These are phyloP conservation scores for Drosophila longiperda DNA, from an alignment of 2,888 invertebrate species.

Conservation along the genomic window DNA sequence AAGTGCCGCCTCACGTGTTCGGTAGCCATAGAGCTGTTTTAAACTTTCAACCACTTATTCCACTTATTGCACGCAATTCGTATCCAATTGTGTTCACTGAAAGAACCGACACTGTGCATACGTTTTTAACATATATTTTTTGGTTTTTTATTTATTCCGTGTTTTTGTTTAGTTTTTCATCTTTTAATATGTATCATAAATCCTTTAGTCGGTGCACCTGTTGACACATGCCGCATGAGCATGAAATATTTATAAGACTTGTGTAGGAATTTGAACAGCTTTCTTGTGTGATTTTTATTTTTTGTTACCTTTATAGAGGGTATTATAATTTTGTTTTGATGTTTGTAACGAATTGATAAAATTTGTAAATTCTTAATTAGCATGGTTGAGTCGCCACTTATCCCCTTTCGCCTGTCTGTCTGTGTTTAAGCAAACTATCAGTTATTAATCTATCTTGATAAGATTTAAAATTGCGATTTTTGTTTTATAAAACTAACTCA, in stretches of 20 bases:
- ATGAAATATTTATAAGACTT: background rate
- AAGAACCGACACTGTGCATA: background rate
- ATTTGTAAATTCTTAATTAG: background rate
- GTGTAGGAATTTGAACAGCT: background rate
- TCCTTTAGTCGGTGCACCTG: background rate
- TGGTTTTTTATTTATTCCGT: background rate
- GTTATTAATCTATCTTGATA: background rate
- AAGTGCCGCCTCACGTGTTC: conserved; percentile 60
- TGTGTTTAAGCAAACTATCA: background rate
- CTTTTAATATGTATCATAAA: background rate
- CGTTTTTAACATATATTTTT: background rate
- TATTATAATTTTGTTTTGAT: background rate
- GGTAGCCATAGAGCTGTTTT: conserved; percentile 32
- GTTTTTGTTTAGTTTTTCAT: background rate
- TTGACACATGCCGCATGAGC: background rate
- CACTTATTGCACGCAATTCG: conserved; percentile 1
- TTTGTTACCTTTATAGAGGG: background rate
- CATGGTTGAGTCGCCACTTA: background rate
- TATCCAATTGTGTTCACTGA: conserved; percentile 19
- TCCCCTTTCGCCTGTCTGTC: background rate
- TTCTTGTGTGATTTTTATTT: background rate
- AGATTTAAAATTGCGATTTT: background rate
- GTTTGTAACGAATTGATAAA: background rate
- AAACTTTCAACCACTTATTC: conserved; percentile 45
- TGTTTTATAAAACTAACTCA: background rate